Evolutionary conservation across 2,113 vertebrate species (phyloP).

Genomic region (Aix galericulata): DNA sequence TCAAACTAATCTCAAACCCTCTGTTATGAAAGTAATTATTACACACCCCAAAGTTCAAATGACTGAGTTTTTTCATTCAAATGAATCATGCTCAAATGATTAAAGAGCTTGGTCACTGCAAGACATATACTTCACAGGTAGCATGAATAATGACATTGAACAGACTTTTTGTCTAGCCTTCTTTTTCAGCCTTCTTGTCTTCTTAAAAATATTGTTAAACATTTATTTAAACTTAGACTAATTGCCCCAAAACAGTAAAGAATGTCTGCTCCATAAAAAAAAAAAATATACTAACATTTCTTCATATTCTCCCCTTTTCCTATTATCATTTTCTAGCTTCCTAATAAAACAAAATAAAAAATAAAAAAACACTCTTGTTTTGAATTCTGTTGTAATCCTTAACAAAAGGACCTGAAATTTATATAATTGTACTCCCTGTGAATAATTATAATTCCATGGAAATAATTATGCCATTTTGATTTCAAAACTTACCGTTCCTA

Average conservation of each 20-base stretch:
- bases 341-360: neutral
- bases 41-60: neutral
- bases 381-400: neutral
- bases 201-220: slow-evolving; percentile 1
- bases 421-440: neutral
- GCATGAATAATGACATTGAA: slow-evolving; percentile 18
- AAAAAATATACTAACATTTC: neutral
- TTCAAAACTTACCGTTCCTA: neutral
- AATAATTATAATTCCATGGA: neutral
- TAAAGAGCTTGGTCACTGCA: neutral
- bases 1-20: neutral
- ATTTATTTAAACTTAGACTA: neutral
- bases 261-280: neutral
- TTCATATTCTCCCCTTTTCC: neutral
- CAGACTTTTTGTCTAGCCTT: neutral
- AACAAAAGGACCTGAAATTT: neutral
- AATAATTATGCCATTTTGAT: neutral
- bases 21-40: neutral
- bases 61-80: neutral
- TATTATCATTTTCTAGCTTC: neutral
- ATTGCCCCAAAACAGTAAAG: neutral
- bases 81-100: neutral
- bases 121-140: neutral
- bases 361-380: neutral
- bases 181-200: neutral